Evolutionary conservation across 2,888 invertebrate species (phyloP), one percentile per base, ranked within the genome.

Genomic region (Biston stratarius): DNA sequence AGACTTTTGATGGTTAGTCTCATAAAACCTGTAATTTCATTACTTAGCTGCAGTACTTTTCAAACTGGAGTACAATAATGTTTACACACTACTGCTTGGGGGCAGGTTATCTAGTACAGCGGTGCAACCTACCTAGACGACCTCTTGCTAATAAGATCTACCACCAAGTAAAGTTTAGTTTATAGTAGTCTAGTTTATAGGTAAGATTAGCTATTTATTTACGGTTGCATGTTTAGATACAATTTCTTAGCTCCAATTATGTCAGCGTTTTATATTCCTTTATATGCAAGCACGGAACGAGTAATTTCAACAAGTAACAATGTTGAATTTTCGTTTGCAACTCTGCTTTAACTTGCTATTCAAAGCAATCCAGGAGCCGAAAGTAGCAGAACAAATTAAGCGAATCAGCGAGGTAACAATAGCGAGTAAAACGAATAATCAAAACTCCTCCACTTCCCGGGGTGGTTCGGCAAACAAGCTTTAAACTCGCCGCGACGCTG

Each of bases 351-450:
- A 15, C 10, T 58, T 36, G 58, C 47, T 24, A 48, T 58, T 42
- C 42, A 33, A 42, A 24, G 24, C 12, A 34, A 40, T 45, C 38
- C 33, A 38, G 52, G 8, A 6, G 42, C 57, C 38, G 10, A 53
- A 59, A 73, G 51, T 61, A 48, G 56, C 63, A 67, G 67, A 74
- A 64, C 72, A 74, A 76, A 73, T 73, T 61, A 77, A 77, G 74
- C 78, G 77, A 76, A 77, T 82, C 70, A 74, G 72, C 66, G 68
- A 71, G 71, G 72, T 76, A 77, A 83, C 84, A 84, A 85, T 79
- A 70, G 74, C 63, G 67, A 74, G 77, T 77, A 83, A 86, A 86
- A 85, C 62, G 67, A 74, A 78, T 77, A 83, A 86, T 86, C 85
- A 83, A 82, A 86, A 83, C 81, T 83, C 78, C 59, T 74, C 72